Evolutionary conservation across 2,797 vertebrate genomes (phyloP).

Genomic region (Spheniscus humboldti): DNA sequence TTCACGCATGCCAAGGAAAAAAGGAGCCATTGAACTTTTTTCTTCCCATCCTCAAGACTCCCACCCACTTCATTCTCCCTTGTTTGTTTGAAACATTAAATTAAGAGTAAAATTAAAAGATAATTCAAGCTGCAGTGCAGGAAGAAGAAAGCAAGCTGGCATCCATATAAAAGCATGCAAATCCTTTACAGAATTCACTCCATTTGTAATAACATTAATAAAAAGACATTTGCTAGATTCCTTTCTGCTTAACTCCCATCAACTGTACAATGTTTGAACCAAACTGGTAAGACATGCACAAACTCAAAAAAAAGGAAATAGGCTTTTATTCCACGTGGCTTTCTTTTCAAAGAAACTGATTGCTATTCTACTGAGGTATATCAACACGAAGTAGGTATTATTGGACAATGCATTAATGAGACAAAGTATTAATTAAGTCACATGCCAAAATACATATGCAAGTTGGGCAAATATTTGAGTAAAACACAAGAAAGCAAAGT

Average conservation of each 20-base stretch:
- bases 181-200: constrained; percentile 21
- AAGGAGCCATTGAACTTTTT: background rate
- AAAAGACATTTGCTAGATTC: constrained; percentile 13
- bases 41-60: background rate
- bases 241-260: constrained; percentile 6
- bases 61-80: background rate
- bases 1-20: background rate
- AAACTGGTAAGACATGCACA: background rate
- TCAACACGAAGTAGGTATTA: background rate
- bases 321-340: background rate
- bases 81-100: background rate
- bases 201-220: constrained; percentile 2
- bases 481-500: background rate
- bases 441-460: background rate
- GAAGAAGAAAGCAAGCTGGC: constrained; percentile 1
- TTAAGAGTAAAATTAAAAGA: background rate
- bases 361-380: background rate
- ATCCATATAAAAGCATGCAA: background rate
- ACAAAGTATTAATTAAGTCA: background rate
- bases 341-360: background rate
- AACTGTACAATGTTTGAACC: background rate
- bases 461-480: background rate
- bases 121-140: background rate
- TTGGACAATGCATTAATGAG: background rate
- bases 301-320: background rate